These are phyloP conservation scores for Smutsia gigantea DNA, from an alignment of 2,797 vertebrate genomes.

Conservation along the genomic window DNA sequence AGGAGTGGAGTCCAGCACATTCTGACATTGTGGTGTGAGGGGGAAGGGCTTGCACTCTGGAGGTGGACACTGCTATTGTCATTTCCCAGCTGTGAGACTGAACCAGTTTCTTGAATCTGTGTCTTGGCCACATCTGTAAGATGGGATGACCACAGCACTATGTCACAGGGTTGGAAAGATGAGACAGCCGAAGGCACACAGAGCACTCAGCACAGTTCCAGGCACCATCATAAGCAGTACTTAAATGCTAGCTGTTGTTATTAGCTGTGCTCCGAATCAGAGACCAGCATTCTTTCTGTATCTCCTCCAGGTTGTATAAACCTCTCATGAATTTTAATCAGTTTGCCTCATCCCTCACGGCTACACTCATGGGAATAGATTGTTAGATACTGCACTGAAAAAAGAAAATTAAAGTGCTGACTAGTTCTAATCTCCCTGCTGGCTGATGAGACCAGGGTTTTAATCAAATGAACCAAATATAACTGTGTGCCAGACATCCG, in stretches of 20 bases:
- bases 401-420: conserved; percentile 40
- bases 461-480: conserved; percentile 69
- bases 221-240: neutral
- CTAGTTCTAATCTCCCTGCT: conserved; percentile 44
- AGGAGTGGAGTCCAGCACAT: neutral
- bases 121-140: neutral
- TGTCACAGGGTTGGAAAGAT: neutral
- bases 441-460: conserved; percentile 44
- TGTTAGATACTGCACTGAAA: conserved; percentile 62
- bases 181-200: neutral
- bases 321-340: conserved; percentile 52
- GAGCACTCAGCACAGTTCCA: neutral
- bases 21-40: neutral
- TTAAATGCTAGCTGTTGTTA: conserved; percentile 15
- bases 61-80: neutral
- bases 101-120: neutral
- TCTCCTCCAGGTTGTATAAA: neutral
- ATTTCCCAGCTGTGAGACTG: neutral
- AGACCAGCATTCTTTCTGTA: neutral
- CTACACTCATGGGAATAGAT: neutral
- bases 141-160: neutral
- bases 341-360: conserved; percentile 50
- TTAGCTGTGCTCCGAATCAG: neutral
- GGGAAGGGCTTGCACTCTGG: neutral
- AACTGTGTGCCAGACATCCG: conserved; percentile 33